These are phyloP conservation scores for Euzetes globulus DNA, from an alignment of 2,888 invertebrate genomes.

Conservation along the genomic window DNA sequence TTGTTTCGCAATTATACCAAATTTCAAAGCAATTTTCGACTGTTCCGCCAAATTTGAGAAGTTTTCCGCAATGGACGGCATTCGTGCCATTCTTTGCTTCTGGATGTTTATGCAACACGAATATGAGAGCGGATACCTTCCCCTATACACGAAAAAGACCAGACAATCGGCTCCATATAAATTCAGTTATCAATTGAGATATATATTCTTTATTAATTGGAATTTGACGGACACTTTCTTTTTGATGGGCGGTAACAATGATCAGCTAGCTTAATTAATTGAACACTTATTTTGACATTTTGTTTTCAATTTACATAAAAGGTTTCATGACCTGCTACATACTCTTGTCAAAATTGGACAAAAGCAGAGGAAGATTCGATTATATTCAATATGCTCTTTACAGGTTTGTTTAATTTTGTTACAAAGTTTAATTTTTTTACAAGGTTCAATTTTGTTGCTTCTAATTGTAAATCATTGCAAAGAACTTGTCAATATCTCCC, in stretches of 20 bases:
- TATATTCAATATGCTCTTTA: not conserved
- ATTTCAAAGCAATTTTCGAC: not conserved
- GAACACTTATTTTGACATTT: not conserved
- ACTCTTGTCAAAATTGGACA: not conserved
- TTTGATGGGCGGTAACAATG: not conserved
- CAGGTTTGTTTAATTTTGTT: not conserved
- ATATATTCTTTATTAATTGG: not conserved
- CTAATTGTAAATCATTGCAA: no score
- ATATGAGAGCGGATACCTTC: not conserved
- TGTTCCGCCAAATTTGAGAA: not conserved
- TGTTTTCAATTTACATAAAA: no score
- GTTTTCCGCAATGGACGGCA: not conserved
- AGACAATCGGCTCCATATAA: not conserved
- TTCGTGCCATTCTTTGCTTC: not conserved
- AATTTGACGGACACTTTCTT: not conserved
- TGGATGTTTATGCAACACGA: not conserved
- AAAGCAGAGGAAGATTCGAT: not conserved
- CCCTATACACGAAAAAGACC: not conserved
- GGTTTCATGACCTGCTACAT: not conserved
- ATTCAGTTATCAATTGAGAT: not conserved
- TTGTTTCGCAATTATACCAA: not conserved
- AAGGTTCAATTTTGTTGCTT: no score
- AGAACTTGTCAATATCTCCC: no score
- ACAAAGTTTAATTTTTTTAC: no score
- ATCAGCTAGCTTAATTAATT: not conserved